These are phyloP conservation scores for Oncorhynchus tshawytscha DNA, from an alignment of 2,113 vertebrate species.

Conservation along the genomic window DNA sequence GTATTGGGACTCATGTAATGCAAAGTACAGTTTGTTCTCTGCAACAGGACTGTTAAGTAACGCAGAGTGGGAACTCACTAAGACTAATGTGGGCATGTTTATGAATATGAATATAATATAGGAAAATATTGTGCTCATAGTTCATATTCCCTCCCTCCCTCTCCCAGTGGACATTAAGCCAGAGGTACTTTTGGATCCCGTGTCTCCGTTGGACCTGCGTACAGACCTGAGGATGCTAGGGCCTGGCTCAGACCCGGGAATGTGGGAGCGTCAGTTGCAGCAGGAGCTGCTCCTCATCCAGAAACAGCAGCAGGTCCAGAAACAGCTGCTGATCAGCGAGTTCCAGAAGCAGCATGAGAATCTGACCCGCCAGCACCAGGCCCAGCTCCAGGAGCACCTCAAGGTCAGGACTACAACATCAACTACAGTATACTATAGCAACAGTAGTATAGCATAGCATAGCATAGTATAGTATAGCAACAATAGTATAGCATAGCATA, in stretches of 20 bases:
- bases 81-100: neutral
- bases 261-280: slow-evolving; percentile 93
- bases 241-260: slow-evolving; percentile 84
- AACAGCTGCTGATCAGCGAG: slow-evolving; percentile 94
- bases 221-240: slow-evolving; percentile 94
- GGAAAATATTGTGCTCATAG: neutral
- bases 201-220: slow-evolving; percentile 89
- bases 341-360: slow-evolving; percentile 99
- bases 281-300: slow-evolving; percentile 95
- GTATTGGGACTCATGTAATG: neutral
- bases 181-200: slow-evolving; percentile 78
- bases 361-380: slow-evolving; percentile 94
- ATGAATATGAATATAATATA: too few relatives aligned
- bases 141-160: neutral
- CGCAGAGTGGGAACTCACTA: neutral
- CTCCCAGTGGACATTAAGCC: slow-evolving; percentile 88
- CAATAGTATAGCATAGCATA: too few relatives aligned
- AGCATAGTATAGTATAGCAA: too few relatives aligned
- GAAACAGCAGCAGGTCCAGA: slow-evolving; percentile 98
- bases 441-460: too few relatives aligned
- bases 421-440: too few relatives aligned
- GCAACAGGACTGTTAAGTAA: neutral
- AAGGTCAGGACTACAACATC: slow-evolving; percentile 77
- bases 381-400: slow-evolving; percentile 97
- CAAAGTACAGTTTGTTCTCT: neutral